phyloP scores from a whole-genome alignment of 2,888 invertebrate species.

The Craniophora ligustri region DNA sequence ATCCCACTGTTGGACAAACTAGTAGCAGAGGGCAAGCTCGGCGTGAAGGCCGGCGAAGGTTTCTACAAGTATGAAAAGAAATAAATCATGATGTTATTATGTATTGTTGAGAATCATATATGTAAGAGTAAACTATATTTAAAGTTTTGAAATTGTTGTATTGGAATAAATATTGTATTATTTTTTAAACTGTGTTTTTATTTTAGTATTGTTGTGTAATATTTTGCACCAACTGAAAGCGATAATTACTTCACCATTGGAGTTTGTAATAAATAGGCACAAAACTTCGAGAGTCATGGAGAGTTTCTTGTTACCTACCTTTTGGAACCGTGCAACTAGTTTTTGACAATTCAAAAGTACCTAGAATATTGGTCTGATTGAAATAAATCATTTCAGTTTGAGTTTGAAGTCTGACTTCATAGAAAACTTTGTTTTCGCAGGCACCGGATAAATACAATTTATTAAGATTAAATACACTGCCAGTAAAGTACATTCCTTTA shows the following conservation, averaged over 20 bases:
- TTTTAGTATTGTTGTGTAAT: background rate
- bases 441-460: too few species aligned
- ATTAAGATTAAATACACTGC: background rate
- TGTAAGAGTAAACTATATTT: slow-evolving; percentile 21
- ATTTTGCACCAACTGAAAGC: too few species aligned
- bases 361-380: too few species aligned
- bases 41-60: slow-evolving; percentile 94
- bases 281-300: too few species aligned
- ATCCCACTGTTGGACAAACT: slow-evolving; percentile 89
- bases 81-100: slow-evolving; percentile 50
- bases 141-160: slow-evolving; percentile 22
- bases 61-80: slow-evolving; percentile 92
- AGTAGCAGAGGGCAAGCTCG: slow-evolving; percentile 93
- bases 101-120: slow-evolving; percentile 36
- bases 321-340: too few species aligned
- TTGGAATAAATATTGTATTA: slow-evolving; percentile 19
- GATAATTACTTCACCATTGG: too few species aligned
- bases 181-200: slow-evolving; percentile 12
- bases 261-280: too few species aligned
- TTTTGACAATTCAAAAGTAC: too few species aligned
- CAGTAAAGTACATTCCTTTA: slow-evolving; percentile 24
- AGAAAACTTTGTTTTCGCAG: background rate
- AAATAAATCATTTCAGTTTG: too few species aligned
- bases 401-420: too few species aligned
- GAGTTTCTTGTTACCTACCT: too few species aligned